Base-by-base conservation (phyloP, 1,140 invertebrate species). In the Tetramorium simillimum region DNA sequence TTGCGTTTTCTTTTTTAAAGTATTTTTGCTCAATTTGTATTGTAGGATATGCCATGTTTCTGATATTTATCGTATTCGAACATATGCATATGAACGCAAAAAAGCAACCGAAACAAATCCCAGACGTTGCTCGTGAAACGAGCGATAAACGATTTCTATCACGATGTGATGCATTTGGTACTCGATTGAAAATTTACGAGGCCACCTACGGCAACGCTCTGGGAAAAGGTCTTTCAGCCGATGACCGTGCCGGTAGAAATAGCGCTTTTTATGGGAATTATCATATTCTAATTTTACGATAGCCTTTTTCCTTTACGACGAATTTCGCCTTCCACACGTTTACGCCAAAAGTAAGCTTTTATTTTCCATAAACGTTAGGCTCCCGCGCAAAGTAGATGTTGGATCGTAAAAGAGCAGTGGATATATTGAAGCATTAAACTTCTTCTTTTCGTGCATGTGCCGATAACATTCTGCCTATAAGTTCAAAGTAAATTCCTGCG, bases 201-300 rank as follows among this genome's bases (percentile, higher is more conserved):
- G 33, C 14, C 53, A 37, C 58, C 21, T 37, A 4, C 46, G 16
- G 21, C 60, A 77, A 43, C 53, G 53, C 10, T 72, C 46, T 49
- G 7, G 18, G 43, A 53, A 51, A 69, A 14, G 33, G 49, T 33
- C 28, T 33, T 33, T 12, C n/a, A 16, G 53, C 24, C 28, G 60
- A 49, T 84, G 86, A 75, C 69, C 65, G 69, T 33, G 28, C 60
- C 24, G n/a, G 73, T 12, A 37, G 33, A 53, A 86, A 86, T 28
- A 56, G 65, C 76, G 65, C 40, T 37, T 91, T 92, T 92, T 93
- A 93, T 82, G 89, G 73, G 86, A 93, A 92, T 93, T 93, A 91
- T 92, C 92, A 93, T 92, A 92, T 91, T 93, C 89, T 86, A 93
- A 93, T 92, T 93, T 93, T 93, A 93, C 86, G 90, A 89, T 46